phyloP scores from a whole-genome alignment of 2,797 vertebrate genomes.

The Tinamus major region DNA sequence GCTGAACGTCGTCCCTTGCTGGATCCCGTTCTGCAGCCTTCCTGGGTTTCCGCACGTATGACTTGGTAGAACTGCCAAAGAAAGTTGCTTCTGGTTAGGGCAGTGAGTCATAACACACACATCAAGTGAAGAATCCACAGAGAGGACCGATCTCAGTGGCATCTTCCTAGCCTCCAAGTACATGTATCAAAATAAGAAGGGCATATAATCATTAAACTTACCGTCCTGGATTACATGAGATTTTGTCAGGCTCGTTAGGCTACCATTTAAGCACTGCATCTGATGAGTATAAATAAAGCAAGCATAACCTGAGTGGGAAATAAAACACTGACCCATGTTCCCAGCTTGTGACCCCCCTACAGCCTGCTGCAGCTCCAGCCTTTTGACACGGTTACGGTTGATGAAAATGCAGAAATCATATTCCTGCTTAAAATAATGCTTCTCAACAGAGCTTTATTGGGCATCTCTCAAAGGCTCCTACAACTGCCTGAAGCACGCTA shows the following conservation, averaged over 20 bases:
- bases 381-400: fast-evolving
- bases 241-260: fast-evolving
- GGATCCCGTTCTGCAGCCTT: conserved; percentile 90
- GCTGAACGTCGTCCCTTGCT: conserved; percentile 94
- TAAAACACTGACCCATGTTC: background rate
- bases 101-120: fast-evolving
- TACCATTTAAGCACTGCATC: fast-evolving
- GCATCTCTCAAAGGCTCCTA: background rate
- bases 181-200: fast-evolving
- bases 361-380: fast-evolving
- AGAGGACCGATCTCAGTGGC: fast-evolving
- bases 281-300: fast-evolving
- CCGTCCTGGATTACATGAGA: too few species aligned
- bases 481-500: fast-evolving
- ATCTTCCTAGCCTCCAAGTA: background rate
- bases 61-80: conserved; percentile 90
- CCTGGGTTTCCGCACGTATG: conserved; percentile 97
- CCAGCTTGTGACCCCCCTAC: fast-evolving
- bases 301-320: background rate
- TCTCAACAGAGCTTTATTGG: fast-evolving
- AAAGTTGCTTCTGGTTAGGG: conserved; percentile 4
- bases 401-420: background rate
- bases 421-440: background rate
- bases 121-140: background rate
- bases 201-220: background rate